Evolutionary conservation across 2,888 invertebrate species (phyloP).

Genomic region (Parelbella ahira): DNA sequence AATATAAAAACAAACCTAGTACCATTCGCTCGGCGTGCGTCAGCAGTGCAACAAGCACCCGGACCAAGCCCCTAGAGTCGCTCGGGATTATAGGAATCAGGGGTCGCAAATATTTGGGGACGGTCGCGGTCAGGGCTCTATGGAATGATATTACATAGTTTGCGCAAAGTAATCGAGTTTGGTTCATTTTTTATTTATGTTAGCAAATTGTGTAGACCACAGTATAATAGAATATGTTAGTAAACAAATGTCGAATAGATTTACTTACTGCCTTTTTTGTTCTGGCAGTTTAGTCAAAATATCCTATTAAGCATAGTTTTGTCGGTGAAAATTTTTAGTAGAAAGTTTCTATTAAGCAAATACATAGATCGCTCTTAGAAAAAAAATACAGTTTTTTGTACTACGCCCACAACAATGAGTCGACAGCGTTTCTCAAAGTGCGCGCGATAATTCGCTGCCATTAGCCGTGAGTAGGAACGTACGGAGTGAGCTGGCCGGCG

Average conservation of each 20-base stretch:
- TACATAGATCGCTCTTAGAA: too few relatives aligned
- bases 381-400: too few relatives aligned
- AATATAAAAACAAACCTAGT: too few relatives aligned
- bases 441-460: neutral
- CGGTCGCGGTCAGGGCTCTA: conserved; percentile 9
- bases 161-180: conserved; percentile 23
- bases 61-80: conserved; percentile 11
- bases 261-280: neutral
- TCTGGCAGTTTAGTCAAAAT: neutral
- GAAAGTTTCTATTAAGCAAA: too few relatives aligned
- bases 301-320: too few relatives aligned
- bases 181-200: conserved; percentile 20
- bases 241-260: neutral
- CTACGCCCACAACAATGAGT: too few relatives aligned
- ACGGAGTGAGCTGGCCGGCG: neutral
- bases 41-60: too few relatives aligned
- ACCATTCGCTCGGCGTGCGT: too few relatives aligned
- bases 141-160: conserved; percentile 21
- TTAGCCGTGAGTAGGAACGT: conserved; percentile 17
- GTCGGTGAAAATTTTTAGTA: too few relatives aligned
- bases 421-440: too few relatives aligned
- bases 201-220: conserved; percentile 12
- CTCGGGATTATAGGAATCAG: conserved; percentile 21
- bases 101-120: conserved; percentile 23
- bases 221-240: conserved; percentile 12